Evolutionary conservation across 2,888 invertebrate species (phyloP).

Genomic region (Luperina testacea): DNA sequence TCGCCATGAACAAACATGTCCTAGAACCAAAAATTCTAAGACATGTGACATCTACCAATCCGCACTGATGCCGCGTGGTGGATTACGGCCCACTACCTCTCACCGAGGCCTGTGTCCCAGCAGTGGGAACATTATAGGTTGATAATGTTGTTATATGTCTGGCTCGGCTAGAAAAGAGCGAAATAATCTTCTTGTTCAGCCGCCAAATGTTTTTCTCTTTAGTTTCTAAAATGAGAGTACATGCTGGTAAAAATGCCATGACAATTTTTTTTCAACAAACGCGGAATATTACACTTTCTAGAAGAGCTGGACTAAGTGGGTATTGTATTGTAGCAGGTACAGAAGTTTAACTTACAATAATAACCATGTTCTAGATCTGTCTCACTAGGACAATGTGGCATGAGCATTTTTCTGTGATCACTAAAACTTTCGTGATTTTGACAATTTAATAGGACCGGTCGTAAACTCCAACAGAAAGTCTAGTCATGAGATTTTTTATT

Average conservation of each 20-base stretch:
- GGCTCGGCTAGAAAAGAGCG: background rate
- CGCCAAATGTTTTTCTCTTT: too few relatives aligned
- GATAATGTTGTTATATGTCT: background rate
- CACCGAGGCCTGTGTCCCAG: background rate
- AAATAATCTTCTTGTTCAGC: background rate
- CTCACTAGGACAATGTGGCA: too few relatives aligned
- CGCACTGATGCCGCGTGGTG: background rate
- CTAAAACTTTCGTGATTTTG: background rate
- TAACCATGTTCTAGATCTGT: too few relatives aligned
- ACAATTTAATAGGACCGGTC: background rate
- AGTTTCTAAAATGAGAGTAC: too few relatives aligned
- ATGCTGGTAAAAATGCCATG: background rate
- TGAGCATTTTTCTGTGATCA: too few relatives aligned
- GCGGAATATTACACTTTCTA: too few relatives aligned
- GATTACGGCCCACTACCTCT: too few relatives aligned
- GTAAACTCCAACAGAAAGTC: background rate
- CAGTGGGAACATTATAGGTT: background rate
- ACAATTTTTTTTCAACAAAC: too few relatives aligned
- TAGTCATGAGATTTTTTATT: background rate
- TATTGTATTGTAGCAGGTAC: too few relatives aligned
- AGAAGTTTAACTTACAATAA: too few relatives aligned
- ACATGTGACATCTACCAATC: background rate
- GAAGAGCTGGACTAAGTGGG: too few relatives aligned
- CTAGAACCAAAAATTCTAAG: background rate
- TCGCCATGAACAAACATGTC: background rate